Evolutionary conservation across 2,888 invertebrate genomes (phyloP), one percentile per base, ranked within the genome.

Genomic region (Noctua janthe): DNA sequence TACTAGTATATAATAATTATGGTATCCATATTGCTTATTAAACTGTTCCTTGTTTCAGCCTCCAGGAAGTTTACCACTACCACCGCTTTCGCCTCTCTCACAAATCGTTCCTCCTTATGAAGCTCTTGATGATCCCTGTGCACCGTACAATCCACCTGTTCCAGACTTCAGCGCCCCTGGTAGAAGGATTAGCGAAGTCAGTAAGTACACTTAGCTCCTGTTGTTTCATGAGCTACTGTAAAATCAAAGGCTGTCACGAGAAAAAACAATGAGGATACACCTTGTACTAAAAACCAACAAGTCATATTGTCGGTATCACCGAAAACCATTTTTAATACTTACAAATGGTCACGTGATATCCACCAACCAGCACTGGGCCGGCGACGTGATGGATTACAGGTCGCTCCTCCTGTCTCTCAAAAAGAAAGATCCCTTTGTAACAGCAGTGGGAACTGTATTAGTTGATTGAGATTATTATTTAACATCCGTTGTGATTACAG

Each of bases 151-250:
- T 15, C 88, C 90, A 71, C 81, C 87, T 56, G 83, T 83, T 54
- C 95, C 94, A 0, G 90, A 94, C 71, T 95, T 94, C 84, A 89
- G 83, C 10, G 83, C 87, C 20, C 87, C 90, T 69, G 90, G 92
- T 20, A 89, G 91, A 76, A 89, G 94, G 59, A 90, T 94, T 29
- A 94, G 94, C 73, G 91, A 92, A 83, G 88, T 87, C 39, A 95
- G 95, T 95, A 77, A 92, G 94, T 81, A 71, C 39, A 69, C 13
- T 11, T 2, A 17, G 2, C 23, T 39, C 17, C 1, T 17, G 20
- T 35, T 74, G 23, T 35, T 49, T 8, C 49, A 62, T 49, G 15
- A 23, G 15, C n/a, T 67, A n/a, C n/a, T 23, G 39, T 66, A 5
- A 67, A 67, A 13, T 10, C 2, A 43, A 69, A 69, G n/a, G 4